Evolutionary conservation across 2,888 invertebrate species (phyloP).

Genomic region (Lutraria lutraria): DNA sequence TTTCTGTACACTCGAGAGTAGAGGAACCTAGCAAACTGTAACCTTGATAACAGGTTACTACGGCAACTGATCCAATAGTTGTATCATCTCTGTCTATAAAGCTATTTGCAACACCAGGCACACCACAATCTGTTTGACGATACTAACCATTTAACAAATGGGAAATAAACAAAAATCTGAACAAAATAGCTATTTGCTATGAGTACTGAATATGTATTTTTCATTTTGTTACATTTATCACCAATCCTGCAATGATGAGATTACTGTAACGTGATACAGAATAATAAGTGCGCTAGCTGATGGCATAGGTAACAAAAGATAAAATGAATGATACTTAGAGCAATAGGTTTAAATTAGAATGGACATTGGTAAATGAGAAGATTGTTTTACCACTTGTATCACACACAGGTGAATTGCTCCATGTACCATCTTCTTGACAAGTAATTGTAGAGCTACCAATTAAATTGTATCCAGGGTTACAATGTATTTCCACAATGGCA

Average conservation of each 20-base stretch:
- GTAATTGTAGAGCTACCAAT: background rate
- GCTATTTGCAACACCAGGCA: background rate
- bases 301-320: no score
- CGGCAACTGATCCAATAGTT: constrained; percentile 4
- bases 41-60: background rate
- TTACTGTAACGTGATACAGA: no score
- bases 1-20: background rate
- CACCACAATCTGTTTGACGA: background rate
- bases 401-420: background rate
- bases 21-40: background rate
- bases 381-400: background rate
- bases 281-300: no score
- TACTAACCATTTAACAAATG: background rate
- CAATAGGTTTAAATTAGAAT: no score
- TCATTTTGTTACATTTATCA: no score
- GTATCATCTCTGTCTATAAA: background rate
- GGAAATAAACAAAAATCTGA: background rate
- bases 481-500: background rate
- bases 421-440: background rate
- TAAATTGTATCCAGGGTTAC: background rate
- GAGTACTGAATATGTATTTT: no score
- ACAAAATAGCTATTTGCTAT: no score
- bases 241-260: no score
- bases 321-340: no score
- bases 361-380: no score